Base-by-base conservation (phyloP, 2,888 invertebrate genomes). In the Drosophila paramelanica region DNA sequence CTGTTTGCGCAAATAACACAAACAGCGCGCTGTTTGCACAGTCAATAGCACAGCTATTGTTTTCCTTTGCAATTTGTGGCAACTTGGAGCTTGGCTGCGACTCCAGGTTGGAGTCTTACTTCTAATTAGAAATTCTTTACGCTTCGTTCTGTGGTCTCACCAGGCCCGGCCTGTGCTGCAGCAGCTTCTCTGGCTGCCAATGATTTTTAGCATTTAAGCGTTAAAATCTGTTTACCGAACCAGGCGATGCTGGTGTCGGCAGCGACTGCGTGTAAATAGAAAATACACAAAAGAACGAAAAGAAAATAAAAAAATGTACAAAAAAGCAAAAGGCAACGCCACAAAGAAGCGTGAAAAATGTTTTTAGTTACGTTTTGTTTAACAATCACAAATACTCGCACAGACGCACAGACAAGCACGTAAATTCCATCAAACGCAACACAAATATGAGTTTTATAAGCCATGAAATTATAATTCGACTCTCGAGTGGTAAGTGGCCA, bases 311-410 rank as follows among this genome's bases (percentile, higher is more conserved):
- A 13, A 13, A 13, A 17, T 17, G 17, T 17, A 17, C 17, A 13
- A 1, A 36, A 58, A 66, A 60, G 59, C 72, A 31, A 75, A 70
- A 70, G 66, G 51, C 57, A 77, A 49, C 49, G 47, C 72, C 66
- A 88, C 77, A 83, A 88, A 83, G 83, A 89, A 89, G 85, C 85
- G 85, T 85, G 89, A 85, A 85, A 81, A 85, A 73, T 72, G 84
- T 87, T 80, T 85, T 85, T 85, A 85, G 84, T 89, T 89, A 81
- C 88, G 84, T 85, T 89, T 85, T 89, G 85, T 89, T 89, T 79
- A 75, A 67, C 67, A 70, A 66, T 78, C 76, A 75, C 64, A 50
- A 41, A 57, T 23, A 39, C 31, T 17, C 38, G 58, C 17, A 64
- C 46, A 65, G 53, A 52, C 49, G 42, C 25, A 55, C 45, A 27